Percentiles rank a stretch among this genome's conserved stretches.
Conservation (phyloP, 2,113 vertebrate genomes). For the Menura novaehollandiae region DNA sequence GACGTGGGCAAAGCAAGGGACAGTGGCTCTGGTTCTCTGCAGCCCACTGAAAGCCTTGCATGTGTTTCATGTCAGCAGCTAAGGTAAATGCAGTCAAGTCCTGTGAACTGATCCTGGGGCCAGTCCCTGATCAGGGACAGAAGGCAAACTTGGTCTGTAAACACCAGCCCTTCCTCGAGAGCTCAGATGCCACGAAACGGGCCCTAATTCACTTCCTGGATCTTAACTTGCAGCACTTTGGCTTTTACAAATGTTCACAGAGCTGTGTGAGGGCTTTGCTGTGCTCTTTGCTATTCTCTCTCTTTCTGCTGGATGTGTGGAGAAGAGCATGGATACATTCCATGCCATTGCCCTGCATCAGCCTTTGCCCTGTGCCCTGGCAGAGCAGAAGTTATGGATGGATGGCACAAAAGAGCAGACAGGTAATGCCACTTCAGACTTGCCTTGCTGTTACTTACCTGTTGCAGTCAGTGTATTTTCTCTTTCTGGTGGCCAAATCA, state of each 20-base stretch:
- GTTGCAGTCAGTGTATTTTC: background rate
- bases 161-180: fast-evolving
- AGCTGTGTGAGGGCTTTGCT: background rate
- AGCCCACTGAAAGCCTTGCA: fast-evolving
- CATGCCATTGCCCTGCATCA: background rate
- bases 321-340: background rate
- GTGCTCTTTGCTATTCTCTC: background rate
- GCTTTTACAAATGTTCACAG: background rate
- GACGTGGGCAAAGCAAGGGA: fast-evolving
- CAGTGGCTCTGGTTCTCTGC: background rate
- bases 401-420: background rate
- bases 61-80: background rate
- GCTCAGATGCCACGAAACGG: background rate
- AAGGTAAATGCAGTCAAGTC: background rate
- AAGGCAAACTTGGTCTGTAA: background rate
- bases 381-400: background rate
- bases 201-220: background rate
- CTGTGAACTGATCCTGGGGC: background rate
- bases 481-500: background rate
- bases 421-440: background rate
- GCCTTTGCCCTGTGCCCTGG: background rate
- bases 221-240: background rate
- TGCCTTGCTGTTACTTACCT: background rate
- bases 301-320: background rate
- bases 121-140: background rate